Percentiles rank a stretch among this genome's conserved stretches.
phyloP scores from a whole-genome alignment of 1,140 invertebrate species.

The Manduca sexta region DNA sequence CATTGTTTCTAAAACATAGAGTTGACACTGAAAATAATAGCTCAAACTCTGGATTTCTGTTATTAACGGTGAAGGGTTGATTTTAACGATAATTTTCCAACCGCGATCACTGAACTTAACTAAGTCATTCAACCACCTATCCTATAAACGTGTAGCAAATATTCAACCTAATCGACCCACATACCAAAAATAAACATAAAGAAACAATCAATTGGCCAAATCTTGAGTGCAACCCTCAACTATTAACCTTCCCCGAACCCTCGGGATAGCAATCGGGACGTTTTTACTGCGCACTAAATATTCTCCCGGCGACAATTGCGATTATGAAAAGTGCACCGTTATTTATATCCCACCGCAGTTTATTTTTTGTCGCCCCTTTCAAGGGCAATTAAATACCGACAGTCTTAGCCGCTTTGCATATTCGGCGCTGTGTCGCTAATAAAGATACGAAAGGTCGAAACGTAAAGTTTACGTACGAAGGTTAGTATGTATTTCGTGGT shows the following conservation, averaged over 20 bases:
- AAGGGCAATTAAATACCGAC: slow-evolving; percentile 72
- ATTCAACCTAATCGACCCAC: too few species aligned
- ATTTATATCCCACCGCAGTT: slow-evolving; percentile 60
- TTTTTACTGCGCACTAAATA: slow-evolving; percentile 71
- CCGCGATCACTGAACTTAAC: too few species aligned
- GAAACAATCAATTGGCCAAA: neutral
- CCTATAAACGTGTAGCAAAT: too few species aligned
- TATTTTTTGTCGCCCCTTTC: slow-evolving; percentile 70
- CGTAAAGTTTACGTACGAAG: neutral
- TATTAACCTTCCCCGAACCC: slow-evolving; percentile 16
- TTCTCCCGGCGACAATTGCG: slow-evolving; percentile 71
- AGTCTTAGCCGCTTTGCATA: slow-evolving; percentile 69
- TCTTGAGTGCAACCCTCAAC: slow-evolving; percentile 8
- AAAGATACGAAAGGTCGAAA: slow-evolving; percentile 56
- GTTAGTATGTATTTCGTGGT: too few species aligned
- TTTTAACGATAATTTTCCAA: too few species aligned
- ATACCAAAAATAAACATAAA: too few species aligned
- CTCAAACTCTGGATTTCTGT: too few species aligned
- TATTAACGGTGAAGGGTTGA: too few species aligned
- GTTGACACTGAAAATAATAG: too few species aligned
- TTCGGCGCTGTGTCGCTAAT: slow-evolving; percentile 46
- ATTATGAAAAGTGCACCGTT: slow-evolving; percentile 73
- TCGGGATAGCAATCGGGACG: slow-evolving; percentile 41
- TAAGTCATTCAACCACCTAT: too few species aligned
- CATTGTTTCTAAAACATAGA: too few species aligned